Conservation (phyloP, 2,113 vertebrate genomes). For the Cichladusa arquata region DNA sequence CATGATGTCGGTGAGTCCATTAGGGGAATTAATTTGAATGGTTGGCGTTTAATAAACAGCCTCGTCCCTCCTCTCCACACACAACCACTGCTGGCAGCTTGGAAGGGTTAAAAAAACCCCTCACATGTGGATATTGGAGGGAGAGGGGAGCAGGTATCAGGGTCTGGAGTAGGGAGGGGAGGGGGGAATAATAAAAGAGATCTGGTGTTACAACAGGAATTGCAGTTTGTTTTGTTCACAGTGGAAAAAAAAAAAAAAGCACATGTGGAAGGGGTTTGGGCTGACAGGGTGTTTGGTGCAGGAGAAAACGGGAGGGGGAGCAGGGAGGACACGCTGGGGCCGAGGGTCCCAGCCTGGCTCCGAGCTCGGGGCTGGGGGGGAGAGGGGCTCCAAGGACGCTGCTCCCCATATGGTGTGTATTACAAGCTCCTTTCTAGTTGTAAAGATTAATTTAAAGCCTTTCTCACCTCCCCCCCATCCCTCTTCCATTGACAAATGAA, state of each 20-base stretch:
- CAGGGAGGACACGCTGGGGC: neutral
- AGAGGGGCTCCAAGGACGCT: neutral
- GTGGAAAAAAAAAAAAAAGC: neutral
- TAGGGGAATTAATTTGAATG: slow-evolving; percentile 68
- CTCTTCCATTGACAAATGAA: slow-evolving; percentile 62
- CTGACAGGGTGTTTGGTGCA: neutral
- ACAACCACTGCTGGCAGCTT: neutral
- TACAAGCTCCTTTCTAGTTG: slow-evolving; percentile 66
- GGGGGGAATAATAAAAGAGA: neutral
- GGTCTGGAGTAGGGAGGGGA: neutral
- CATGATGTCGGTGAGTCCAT: slow-evolving; percentile 40
- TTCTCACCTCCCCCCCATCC: slow-evolving; percentile 52
- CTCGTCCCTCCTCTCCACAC: neutral
- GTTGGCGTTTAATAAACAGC: slow-evolving; percentile 61
- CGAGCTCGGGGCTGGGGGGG: neutral
- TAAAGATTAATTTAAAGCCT: slow-evolving; percentile 68
- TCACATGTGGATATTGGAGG: neutral
- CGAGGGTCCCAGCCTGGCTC: neutral
- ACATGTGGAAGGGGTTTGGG: neutral
- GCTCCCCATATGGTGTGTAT: slow-evolving; percentile 60
- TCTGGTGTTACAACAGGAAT: neutral
- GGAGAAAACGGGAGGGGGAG: neutral
- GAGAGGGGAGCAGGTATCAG: neutral
- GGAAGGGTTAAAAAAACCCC: neutral
- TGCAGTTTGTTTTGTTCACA: neutral